Conservation (phyloP, 2,797 vertebrate genomes). For the Spondyliosoma cantharus region DNA sequence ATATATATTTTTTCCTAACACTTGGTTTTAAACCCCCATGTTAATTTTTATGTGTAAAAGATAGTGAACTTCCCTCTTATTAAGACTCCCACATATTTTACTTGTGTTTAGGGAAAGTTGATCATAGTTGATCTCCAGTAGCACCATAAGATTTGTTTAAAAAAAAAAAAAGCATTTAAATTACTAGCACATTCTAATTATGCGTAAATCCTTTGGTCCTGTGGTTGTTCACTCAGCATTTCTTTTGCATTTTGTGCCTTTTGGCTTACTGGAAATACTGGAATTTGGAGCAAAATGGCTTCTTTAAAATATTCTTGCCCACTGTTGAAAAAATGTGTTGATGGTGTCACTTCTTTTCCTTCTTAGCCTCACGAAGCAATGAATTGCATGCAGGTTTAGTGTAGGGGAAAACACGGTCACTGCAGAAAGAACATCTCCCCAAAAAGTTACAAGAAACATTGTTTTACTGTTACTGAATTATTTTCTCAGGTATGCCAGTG, state of each 20-base stretch:
- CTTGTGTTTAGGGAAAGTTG: no score
- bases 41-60: no score
- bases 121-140: background rate
- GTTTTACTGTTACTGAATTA: constrained; percentile 21
- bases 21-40: no score
- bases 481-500: constrained; percentile 84
- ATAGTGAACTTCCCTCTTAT: no score
- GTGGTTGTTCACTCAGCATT: background rate
- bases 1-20: no score
- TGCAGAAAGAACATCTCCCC: background rate
- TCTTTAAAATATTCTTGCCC: background rate
- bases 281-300: background rate
- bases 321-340: background rate
- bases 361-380: background rate
- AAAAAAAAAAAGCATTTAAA: background rate
- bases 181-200: background rate
- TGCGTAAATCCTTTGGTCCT: no score
- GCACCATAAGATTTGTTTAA: background rate
- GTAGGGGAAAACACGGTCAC: background rate
- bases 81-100: no score
- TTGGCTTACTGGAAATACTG: background rate
- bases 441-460: background rate
- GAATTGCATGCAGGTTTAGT: background rate
- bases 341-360: background rate
- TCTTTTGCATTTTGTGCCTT: background rate